Evolutionary conservation across 2,113 vertebrate genomes (phyloP), one percentile per base, ranked within the genome.

Genomic region (Dromaius novaehollandiae): DNA sequence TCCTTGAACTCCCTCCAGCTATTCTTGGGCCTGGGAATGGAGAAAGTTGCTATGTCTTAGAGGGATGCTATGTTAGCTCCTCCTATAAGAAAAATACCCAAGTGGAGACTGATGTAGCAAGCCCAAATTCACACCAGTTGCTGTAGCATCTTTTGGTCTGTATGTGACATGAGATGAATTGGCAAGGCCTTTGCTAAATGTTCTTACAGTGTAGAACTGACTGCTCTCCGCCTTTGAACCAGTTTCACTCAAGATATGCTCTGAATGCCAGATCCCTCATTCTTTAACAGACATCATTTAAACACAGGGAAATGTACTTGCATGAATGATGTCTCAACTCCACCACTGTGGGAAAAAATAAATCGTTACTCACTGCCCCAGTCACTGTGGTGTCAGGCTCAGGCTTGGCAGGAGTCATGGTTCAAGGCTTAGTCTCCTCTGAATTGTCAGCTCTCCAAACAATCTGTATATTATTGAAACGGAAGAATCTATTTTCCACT

Each of bases 391-490:
- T 75, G 83, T 63, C 71, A 79, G 46, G 56, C 51, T 5, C 11
- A 74, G 84, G 75, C 78, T 92, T 86, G 89, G 83, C 95, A 96
- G 77, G 81, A 90, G 6, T 28, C 74, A 18, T 93, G 46, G 58
- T 61, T 96, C 66, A 60, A 85, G 58, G 63, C 60, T 42, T 66
- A 30, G 55, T 92, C 73, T 93, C 93, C 74, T 91, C 77, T 89
- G 74, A 93, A 81, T 86, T 92, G 48, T 84, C 74, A 80, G 82
- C 84, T 93, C 77, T 94, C 81, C 89, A 86, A 95, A 94, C 89
- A 95, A 94, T 70, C 86, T 51, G 50, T 38, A 1, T 63, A 55
- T 77, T 89, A 91, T 61, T 95, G 78, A 89, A 96, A 93, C 1
- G 1, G 64, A 90, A 84, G 65, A 71, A 86, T 82, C 46, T 89